A percentile compares a stretch with the other conserved stretches of the same genome.
These are phyloP conservation scores for Ambastaia sidthimunki DNA, from an alignment of 2,797 vertebrate species.

Conservation along the genomic window DNA sequence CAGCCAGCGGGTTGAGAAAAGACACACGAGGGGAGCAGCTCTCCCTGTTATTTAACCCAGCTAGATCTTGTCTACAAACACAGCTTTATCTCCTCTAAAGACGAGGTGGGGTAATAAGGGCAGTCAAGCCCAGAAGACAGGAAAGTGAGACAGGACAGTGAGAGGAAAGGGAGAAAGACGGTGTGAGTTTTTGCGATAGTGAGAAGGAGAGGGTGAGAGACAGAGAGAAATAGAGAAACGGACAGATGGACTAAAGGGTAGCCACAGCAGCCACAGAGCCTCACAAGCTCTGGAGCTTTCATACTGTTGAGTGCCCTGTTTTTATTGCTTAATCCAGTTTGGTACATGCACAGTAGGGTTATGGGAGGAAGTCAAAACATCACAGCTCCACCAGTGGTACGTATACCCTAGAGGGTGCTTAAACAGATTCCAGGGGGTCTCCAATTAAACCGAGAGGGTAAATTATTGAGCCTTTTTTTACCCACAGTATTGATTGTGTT, in stretches of 20 bases:
- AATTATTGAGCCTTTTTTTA: too few relatives aligned
- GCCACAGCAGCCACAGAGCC: background rate
- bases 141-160: conserved; percentile 36
- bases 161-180: conserved; percentile 5
- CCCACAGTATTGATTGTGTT: too few relatives aligned
- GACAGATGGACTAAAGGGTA: too few relatives aligned
- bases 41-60: conserved; percentile 68
- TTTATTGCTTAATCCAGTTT: conserved; percentile 1
- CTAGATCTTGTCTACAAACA: conserved; percentile 68
- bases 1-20: conserved; percentile 57
- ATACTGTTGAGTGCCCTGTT: background rate
- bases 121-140: conserved; percentile 46
- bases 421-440: too few relatives aligned
- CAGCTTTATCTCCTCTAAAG: conserved; percentile 69
- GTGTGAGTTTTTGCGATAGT: conserved; percentile 37
- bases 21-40: conserved; percentile 53
- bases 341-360: background rate
- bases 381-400: background rate
- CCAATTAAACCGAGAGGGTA: too few relatives aligned
- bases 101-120: conserved; percentile 63
- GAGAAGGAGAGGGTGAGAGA: background rate
- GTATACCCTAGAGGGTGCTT: too few relatives aligned
- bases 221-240: background rate
- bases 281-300: background rate
- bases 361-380: background rate